phyloP scores from a whole-genome alignment of 92 coral and sea anemone genomes.

The Parazoanthus atlanticus region DNA sequence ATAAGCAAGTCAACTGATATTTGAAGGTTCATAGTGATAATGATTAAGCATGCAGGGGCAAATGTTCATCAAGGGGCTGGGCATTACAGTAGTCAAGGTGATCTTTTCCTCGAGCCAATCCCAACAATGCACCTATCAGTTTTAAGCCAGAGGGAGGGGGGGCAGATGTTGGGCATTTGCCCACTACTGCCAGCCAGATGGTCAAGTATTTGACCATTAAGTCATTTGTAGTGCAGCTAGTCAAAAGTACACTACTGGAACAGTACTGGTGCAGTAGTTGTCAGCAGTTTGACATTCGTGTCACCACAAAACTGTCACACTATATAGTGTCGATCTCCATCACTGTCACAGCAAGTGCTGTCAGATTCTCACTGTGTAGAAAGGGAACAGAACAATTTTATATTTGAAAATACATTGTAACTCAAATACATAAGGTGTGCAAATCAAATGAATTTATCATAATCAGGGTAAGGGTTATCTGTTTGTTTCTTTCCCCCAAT shows the following conservation, averaged over 20 bases:
- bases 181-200: too few relatives aligned
- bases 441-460: background rate
- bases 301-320: background rate
- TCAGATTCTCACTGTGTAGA: background rate
- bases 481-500: background rate
- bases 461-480: background rate
- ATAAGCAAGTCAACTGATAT: too few relatives aligned
- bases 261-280: background rate
- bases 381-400: background rate
- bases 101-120: too few relatives aligned
- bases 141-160: too few relatives aligned
- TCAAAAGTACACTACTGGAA: background rate
- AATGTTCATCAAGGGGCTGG: too few relatives aligned
- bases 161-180: background rate
- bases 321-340: background rate
- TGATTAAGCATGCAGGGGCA: too few relatives aligned
- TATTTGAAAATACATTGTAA: background rate
- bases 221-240: too few relatives aligned
- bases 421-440: background rate
- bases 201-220: too few relatives aligned
- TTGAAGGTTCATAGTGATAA: too few relatives aligned
- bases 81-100: too few relatives aligned
- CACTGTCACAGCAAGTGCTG: background rate
- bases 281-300: background rate
- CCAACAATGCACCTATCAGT: too few relatives aligned